Base-by-base conservation (phyloP, 2,888 invertebrate species). In the Drosophila picticornis region DNA sequence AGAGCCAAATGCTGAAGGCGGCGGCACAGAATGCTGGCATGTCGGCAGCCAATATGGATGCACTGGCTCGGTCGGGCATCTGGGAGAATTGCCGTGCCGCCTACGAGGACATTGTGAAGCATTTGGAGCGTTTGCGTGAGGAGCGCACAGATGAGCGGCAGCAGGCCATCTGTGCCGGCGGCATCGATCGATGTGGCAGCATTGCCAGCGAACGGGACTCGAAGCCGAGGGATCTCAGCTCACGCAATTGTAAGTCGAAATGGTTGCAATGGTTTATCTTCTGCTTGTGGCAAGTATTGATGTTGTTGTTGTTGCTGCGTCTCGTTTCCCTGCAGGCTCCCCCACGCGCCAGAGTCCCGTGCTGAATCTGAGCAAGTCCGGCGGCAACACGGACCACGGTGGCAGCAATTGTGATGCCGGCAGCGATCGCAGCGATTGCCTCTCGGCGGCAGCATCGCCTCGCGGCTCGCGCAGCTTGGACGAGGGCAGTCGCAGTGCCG, bases 51-150 rank as follows among this genome's bases (percentile, higher is more conserved):
- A 96, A 97, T 92, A 97, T 98, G 96, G 98, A 98, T 93, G 97
- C 97, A 71, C 95, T 98, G 75, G 97, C 98, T 91, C 96, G 98
- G 94, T 96, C 97, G 93, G 97, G 97, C 91, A 97, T 98, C 93
- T 98, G 98, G 98, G 98, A 98, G 95, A 98, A 98, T 94, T 98
- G 98, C 95, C 95, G 97, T 94, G 97, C 97, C 83, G 97, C 97
- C 89, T 98, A 98, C 94, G 98, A 98, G 94, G 98, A 98, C 94
- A 97, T 98, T 94, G 97, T 98, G 90, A 98, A 98, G 95, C 98
- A 98, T 94, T 95, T 98, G 93, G 98, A 98, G 95, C 97, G 98
- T 96, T 97, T 97, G 94, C 95, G 97, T 91, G 97, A 97, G 93
- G 97, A 97, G 94, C 94, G 97, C 93, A 96, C 96, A 73, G 97